Evolutionary conservation across 2,888 invertebrate species (phyloP), one percentile per base, ranked within the genome.

Genomic region (Lasioglossum oenotherae): DNA sequence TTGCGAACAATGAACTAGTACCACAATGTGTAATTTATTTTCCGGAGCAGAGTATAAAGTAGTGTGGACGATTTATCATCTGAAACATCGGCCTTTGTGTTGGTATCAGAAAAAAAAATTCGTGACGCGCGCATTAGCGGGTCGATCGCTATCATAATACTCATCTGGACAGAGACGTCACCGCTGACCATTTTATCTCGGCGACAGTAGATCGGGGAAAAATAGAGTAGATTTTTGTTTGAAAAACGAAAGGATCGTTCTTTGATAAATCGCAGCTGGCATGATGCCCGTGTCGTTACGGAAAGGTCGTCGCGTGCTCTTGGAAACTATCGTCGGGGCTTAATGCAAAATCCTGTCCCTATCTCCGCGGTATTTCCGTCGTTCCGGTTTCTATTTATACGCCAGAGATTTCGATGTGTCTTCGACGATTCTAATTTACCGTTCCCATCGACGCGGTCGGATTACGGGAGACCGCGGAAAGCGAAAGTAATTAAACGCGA

Each of bases 341-440:
- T 82, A 69, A 81, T 49, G 38, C 10, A 38, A 76, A 81, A 76
- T 76, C 75, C 76, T 53, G 27, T 35, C 35, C 4, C 76, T 73
- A 73, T 81, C 81, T 67, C 60, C 41, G 35, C 41, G 49, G 49
- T 81, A 75, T 81, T 64, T 67, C 76, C 44, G 44, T 73, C 64
- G 44, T 76, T 76, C 53, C 41, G 72, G 23, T 77, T 76, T 76
- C 76, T 82, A 79, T 79, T 80, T 82, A 80, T 80, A 69, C 57
- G 72, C 12, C n/a, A 53, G 75, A 27, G 60, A 82, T 78, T 49
- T 31, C 72, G 64, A 81, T 38, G 72, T 41, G 78, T 8, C 75
- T 71, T 60, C 71, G 75, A 57, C 57, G 75, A 76, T 72, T 83
- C 82, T 72, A 75, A 83, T 72, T 76, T 60, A 46, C n/a, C 71